Evolutionary conservation across 37 sponge, comb jelly and placozoan species (phyloP), one percentile per base, ranked within the genome.

Genomic region (Corticium candelabrum): DNA sequence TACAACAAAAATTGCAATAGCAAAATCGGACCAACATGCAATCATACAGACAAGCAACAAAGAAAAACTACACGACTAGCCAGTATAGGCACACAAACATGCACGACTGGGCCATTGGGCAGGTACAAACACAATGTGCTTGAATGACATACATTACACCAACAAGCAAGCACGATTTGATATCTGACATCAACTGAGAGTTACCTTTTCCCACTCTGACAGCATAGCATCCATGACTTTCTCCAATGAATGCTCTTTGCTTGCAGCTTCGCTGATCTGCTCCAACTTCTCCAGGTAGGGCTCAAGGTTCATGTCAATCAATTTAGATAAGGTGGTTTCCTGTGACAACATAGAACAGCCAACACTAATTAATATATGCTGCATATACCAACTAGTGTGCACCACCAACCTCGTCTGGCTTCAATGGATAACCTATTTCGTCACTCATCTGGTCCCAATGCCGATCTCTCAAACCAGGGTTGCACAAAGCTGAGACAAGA

Each of bases 201-300:
- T 70, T 2, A 96, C 97, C 40, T 89, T 89, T 56, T 85, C 89
- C 99, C 99, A 99, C 78, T 99, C 99, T 27, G 67, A 36, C 21
- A 92, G 83, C 99, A 99, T 99, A 79, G 90, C 95, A 39, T 91
- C 89, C 84, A 99, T 88, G 75, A 96, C 96, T 73, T 99, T 99
- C 89, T 99, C 99, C 57, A 99, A 87, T 37, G 93, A 90, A 76
- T 81, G 80, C 79, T 99, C 99, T 80, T 95, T 99, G 89, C 91
- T 93, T 36, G 99, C 99, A 34, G 90, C 93, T 74, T 99, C 99
- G 84, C 95, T 94, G 82, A 99, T 94, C 27, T 80, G 78, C 81
- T 99, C 99, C 87, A 99, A 99, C 84, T 92, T 89, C 78, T 94
- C 95, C 81, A 99, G 82, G 37, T 92, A 84, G 32, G 88, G 62